phyloP scores from a whole-genome alignment of 2,113 vertebrate species.

The Bubo blakistoni region DNA sequence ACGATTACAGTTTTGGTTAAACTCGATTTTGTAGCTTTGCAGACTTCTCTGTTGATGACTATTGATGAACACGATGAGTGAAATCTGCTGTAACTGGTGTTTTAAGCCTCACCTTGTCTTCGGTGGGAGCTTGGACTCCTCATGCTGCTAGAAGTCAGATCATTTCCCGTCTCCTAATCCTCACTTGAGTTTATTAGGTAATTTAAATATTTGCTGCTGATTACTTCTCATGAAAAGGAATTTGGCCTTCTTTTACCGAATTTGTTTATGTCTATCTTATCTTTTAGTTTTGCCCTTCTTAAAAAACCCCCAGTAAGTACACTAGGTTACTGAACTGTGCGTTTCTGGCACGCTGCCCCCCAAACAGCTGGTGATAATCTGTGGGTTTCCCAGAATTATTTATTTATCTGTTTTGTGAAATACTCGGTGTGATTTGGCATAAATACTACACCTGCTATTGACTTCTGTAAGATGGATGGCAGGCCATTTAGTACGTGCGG shows the following conservation, averaged over 20 bases:
- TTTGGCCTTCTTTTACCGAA: not conserved
- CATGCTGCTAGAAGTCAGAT: not conserved
- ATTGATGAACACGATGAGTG: accelerated
- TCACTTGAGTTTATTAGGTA: not conserved
- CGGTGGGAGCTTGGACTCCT: not conserved
- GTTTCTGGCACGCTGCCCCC: constrained; percentile 26
- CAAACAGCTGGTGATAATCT: constrained; percentile 35
- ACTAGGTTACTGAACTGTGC: constrained; percentile 42
- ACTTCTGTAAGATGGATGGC: not conserved
- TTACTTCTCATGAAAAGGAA: not conserved
- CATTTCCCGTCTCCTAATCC: not conserved
- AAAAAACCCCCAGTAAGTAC: not conserved
- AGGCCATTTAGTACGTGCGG: not conserved
- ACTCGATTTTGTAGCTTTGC: not conserved
- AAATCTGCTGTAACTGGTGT: not conserved
- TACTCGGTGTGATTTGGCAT: not conserved
- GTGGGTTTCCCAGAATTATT: constrained; percentile 51
- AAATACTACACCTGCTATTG: not conserved
- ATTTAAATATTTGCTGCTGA: constrained; percentile 17
- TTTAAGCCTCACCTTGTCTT: not conserved
- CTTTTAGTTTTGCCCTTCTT: not conserved
- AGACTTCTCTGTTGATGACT: not conserved
- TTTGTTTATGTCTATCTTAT: not conserved
- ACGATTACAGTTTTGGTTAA: accelerated
- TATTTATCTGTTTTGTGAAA: constrained; percentile 16